Conservation (phyloP, 2,113 vertebrate genomes). For the Anolis sagrei region DNA sequence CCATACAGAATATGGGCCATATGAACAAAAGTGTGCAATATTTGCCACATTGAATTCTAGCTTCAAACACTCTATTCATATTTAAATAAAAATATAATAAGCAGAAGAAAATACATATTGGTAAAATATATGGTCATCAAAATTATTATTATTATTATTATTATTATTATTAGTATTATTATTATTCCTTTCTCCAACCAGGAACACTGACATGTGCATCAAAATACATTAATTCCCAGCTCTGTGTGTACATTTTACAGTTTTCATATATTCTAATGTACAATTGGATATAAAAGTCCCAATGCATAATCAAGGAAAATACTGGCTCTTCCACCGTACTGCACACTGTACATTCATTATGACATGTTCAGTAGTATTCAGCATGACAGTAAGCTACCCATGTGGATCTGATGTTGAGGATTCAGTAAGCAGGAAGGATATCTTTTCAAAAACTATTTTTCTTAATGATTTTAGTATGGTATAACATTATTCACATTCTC, state of each 20-base stretch:
- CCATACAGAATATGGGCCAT: conserved; percentile 65
- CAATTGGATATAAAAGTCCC: conserved; percentile 19
- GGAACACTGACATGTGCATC: conserved; percentile 46
- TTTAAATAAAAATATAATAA: conserved; percentile 69
- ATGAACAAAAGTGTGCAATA: conserved; percentile 70
- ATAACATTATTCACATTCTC: conserved; percentile 30
- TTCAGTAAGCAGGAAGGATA: conserved; percentile 37
- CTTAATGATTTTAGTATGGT: background rate
- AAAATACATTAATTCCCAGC: conserved; percentile 53
- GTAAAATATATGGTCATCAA: background rate
- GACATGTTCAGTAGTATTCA: conserved; percentile 19
- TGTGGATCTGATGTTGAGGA: background rate
- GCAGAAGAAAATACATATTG: conserved; percentile 62
- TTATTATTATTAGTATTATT: conserved; percentile 44
- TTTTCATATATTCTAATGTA: conserved; percentile 10
- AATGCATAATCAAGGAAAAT: conserved; percentile 25
- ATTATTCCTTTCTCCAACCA: conserved; percentile 53
- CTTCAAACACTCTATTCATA: conserved; percentile 58
- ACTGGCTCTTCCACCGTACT: background rate
- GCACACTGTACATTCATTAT: background rate
- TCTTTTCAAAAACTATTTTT: conserved; percentile 6
- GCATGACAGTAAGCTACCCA: background rate
- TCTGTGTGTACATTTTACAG: background rate
- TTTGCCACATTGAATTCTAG: conserved; percentile 65
- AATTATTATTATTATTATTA: too few relatives aligned